Base-by-base conservation (phyloP, 2,113 vertebrate genomes). In the Chrysochloris asiatica region DNA sequence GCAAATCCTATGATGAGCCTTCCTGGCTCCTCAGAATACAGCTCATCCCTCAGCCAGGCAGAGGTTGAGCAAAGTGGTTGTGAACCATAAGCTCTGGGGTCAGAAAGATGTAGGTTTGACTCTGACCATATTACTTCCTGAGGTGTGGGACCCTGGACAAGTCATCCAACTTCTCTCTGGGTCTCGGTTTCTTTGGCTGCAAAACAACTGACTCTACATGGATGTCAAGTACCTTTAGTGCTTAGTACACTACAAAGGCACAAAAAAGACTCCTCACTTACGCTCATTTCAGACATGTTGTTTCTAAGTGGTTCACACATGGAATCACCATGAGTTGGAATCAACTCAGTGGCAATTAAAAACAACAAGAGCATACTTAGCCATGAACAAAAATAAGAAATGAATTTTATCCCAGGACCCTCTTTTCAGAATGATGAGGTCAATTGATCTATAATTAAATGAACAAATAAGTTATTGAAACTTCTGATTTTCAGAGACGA, bases 401-500 rank as follows among this genome's bases (percentile, higher is more conserved):
- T 13, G 33, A 50, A 85, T 72, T 90, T 41, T 54, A 56, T 71
- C 56, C 79, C 30, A 63, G 63, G 77, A 71, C 22, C 21, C 54
- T 43, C 36, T 24, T 78, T 88, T 2, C 19, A 88, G 56, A 90
- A 82, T 33, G 17, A 73, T 4, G 38, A 48, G 54, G 38, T n/a
- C 21, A 48, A 21, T 63, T 56, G 48, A 22, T 21, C 11, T 17
- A n/a, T 4, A 59, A 4, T 10, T 71, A 67, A 77, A 52, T 33
- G 33, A 90, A 67, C 50, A 48, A 69, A 33, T 61, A 36, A 83
- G 28, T 83, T 71, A 76, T 8, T 21, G 36, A 92, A 86, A 84
- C 38, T 76, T 88, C 45, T n/a, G n/a, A 59, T 76, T 92, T 94
- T 65, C 59, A 73, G n/a, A 54, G 88, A 76, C 86, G 83, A 19